Conservation (phyloP, 2,797 vertebrate species). For the Acanthiza pusilla region DNA sequence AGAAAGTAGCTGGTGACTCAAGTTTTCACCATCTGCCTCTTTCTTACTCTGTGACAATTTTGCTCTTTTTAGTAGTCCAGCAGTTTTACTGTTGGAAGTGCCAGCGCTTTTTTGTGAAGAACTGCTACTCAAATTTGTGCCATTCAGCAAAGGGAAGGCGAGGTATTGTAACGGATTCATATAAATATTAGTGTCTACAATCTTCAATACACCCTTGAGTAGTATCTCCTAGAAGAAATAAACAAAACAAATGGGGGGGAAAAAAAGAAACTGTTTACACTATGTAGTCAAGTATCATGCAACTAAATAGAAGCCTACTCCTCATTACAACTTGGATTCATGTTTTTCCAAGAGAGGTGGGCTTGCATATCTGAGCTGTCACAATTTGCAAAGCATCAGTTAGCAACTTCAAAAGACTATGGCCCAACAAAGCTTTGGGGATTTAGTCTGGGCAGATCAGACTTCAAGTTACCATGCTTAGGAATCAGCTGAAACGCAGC, state of each 20-base stretch:
- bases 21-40: conserved; percentile 72
- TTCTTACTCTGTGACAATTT: conserved; percentile 78
- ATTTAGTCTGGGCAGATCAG: neutral
- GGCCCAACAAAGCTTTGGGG: neutral
- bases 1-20: conserved; percentile 79
- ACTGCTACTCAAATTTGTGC: conserved; percentile 48
- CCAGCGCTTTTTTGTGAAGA: conserved; percentile 72
- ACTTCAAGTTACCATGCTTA: neutral
- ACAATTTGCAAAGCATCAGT: neutral
- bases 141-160: conserved; percentile 81
- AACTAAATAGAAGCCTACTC: neutral
- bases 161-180: conserved; percentile 87
- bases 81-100: conserved; percentile 68
- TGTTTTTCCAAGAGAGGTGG: neutral
- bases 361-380: neutral
- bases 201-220: conserved; percentile 86
- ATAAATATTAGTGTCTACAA: conserved; percentile 82
- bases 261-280: neutral
- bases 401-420: neutral
- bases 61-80: conserved; percentile 77
- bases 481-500: neutral
- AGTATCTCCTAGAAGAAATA: conserved; percentile 83
- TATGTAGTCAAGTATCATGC: neutral
- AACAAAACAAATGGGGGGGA: neutral
- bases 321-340: neutral